Evolutionary conservation across 2,797 vertebrate genomes (phyloP).

Genomic region (Morus bassanus): DNA sequence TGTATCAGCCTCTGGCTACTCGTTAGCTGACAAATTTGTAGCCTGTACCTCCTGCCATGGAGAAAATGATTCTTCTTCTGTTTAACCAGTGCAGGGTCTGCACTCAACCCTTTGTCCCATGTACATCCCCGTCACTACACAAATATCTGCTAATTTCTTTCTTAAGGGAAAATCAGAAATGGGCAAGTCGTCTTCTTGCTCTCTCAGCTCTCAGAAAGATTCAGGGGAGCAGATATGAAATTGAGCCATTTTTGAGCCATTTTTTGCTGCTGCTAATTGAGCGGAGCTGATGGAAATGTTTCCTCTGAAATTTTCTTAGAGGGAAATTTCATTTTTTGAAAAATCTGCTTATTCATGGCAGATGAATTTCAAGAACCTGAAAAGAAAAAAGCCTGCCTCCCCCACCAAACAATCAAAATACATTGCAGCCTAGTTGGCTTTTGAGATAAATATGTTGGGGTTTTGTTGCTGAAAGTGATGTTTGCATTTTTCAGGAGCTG

Average conservation of each 20-base stretch:
- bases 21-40: conserved; percentile 3
- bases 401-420: conserved; percentile 10
- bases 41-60: background rate
- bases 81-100: background rate
- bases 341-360: conserved; percentile 38
- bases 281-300: background rate
- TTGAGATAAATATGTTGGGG: conserved; percentile 13
- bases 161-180: background rate
- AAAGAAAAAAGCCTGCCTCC: conserved; percentile 13
- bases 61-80: background rate
- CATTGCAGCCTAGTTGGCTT: conserved; percentile 24
- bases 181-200: background rate
- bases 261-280: conserved; percentile 18
- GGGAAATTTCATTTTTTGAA: background rate
- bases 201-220: background rate
- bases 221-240: conserved; percentile 38
- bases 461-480: conserved; percentile 41
- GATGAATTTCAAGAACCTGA: conserved; percentile 19
- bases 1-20: conserved; percentile 42
- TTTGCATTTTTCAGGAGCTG: conserved; percentile 37
- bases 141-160: background rate
- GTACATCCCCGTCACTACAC: background rate
- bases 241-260: background rate
- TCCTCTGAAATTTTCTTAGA: conserved; percentile 26
- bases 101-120: background rate